These are phyloP conservation scores for Hippocampus zosterae DNA, from an alignment of 2,113 vertebrate genomes.

Conservation along the genomic window DNA sequence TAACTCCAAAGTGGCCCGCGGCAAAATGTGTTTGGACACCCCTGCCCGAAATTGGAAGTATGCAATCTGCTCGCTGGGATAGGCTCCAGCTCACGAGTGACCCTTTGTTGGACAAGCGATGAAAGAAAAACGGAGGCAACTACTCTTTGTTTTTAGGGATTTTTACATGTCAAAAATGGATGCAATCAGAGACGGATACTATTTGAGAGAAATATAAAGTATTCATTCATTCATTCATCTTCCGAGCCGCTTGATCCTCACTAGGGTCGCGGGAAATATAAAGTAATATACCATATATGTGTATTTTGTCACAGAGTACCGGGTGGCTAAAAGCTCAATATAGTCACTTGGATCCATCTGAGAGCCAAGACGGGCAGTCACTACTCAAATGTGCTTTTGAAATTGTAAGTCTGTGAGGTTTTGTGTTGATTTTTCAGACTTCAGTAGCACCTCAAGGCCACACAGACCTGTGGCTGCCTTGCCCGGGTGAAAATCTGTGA, in stretches of 20 bases:
- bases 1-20: too few relatives aligned
- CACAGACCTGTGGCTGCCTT: constrained; percentile 44
- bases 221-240: too few relatives aligned
- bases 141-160: neutral
- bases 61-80: too few relatives aligned
- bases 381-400: neutral
- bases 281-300: neutral
- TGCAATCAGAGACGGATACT: neutral
- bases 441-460: constrained; percentile 31
- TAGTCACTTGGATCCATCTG: neutral
- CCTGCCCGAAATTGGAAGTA: too few relatives aligned
- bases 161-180: neutral
- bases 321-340: neutral
- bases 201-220: neutral
- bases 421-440: constrained; percentile 31
- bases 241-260: too few relatives aligned
- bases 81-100: too few relatives aligned
- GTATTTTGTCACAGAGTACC: neutral
- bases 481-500: constrained; percentile 54
- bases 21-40: too few relatives aligned
- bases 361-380: neutral
- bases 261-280: too few relatives aligned
- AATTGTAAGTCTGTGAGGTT: neutral
- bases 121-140: neutral
- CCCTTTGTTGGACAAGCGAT: neutral